Conservation (phyloP, 2,113 vertebrate species). For the Coreoperca whiteheadi region DNA sequence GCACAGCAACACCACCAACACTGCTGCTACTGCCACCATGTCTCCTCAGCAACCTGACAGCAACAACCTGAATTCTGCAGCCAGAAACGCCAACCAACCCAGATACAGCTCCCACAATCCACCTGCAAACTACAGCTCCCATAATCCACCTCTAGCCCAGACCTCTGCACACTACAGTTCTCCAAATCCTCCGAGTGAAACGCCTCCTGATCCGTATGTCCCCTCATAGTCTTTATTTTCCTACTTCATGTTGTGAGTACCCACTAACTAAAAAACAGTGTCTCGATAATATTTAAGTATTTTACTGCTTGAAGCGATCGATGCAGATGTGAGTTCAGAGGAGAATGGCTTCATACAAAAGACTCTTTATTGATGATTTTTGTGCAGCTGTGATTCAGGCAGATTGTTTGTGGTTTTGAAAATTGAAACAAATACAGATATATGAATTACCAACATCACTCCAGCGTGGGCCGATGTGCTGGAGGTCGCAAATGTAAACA, state of each 20-base stretch:
- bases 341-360: neutral
- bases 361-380: neutral
- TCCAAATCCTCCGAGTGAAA: conserved; percentile 64
- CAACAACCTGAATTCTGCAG: conserved; percentile 79
- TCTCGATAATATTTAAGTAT: too few species aligned
- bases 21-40: neutral
- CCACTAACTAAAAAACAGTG: too few species aligned
- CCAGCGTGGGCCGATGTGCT: too few species aligned
- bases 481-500: too few species aligned
- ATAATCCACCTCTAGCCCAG: conserved; percentile 4
- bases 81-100: neutral
- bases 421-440: too few species aligned
- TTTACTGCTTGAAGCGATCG: neutral
- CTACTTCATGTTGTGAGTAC: neutral
- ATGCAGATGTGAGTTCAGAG: neutral
- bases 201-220: conserved; percentile 68
- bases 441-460: too few species aligned
- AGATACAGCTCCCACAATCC: conserved; percentile 4
- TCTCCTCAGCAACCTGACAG: conserved; percentile 19
- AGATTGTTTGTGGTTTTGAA: too few species aligned
- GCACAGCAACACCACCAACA: neutral
- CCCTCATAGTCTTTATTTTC: neutral
- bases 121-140: conserved; percentile 16
- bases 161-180: conserved; percentile 59
- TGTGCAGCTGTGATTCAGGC: too few species aligned